Evolutionary conservation across 2,113 vertebrate species (phyloP), one percentile per base, ranked within the genome.

Genomic region (Todiramphus saurophagus): DNA sequence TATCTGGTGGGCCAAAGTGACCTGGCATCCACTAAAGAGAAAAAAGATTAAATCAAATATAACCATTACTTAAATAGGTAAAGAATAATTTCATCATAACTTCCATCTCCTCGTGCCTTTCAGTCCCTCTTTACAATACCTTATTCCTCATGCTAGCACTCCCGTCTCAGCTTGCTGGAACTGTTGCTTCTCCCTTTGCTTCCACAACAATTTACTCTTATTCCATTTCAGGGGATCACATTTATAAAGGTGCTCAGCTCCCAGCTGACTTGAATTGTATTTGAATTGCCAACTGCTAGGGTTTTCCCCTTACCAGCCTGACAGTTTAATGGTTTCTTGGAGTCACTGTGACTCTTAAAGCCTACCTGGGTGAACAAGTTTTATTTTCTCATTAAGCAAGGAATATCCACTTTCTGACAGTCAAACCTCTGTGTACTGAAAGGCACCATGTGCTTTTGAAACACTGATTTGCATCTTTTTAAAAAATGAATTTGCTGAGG

Each of bases 401-500:
- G 35, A 87, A 35, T 39, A 92, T 59, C 51, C 10, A 21, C 51
- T 35, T 44, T 39, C 37, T 53, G 69, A 60, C 19, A 78, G 83
- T 16, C 8, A 51, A 39, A 24, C 25, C 37, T 75, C 73, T 28
- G 33, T 5, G 20, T 37, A 16, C 62, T 44, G 62, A 95, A 82
- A 91, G 66, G 68, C 51, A 60, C 56, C 56, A 35, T 18, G 74
- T 0, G 0, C 41, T 24, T 86, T 28, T 33, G 27, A 90, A 96
- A 83, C 15, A 3, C 23, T 30, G 37, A 50, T 95, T 72, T 95
- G 60, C 77, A 83, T 75, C 20, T 70, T 55, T 69, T 77, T 28
- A 11, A 35, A 93, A 93, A 84, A 63, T 27, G 16, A 64, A 56
- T 81, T 80, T 83, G 69, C 58, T 79, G 81, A 84, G 80, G 94